Evolutionary conservation across 2,113 vertebrate species (phyloP).

Genomic region (Lepisosteus oculatus): DNA sequence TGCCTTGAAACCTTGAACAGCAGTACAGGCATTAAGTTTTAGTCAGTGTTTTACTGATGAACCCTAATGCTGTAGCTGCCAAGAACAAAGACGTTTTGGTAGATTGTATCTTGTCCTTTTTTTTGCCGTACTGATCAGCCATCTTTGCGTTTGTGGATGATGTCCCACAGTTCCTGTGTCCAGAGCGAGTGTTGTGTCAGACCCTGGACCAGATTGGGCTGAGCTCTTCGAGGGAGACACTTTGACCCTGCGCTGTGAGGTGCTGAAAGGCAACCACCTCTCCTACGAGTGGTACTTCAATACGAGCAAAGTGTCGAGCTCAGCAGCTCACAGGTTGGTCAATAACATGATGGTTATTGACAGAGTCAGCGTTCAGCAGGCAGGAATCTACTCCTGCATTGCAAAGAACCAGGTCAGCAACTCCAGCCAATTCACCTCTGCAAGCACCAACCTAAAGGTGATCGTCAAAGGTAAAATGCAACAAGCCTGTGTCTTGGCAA

Average conservation of each 20-base stretch:
- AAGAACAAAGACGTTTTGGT: no score
- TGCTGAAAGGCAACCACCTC: slow-evolving; percentile 50
- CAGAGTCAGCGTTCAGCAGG: slow-evolving; percentile 32
- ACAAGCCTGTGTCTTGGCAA: no score
- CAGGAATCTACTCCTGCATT: slow-evolving; percentile 40
- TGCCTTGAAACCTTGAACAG: no score
- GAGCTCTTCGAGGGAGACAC: slow-evolving; percentile 45
- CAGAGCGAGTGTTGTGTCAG: slow-evolving; percentile 42
- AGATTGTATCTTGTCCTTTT: no score
- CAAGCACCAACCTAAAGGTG: slow-evolving; percentile 46
- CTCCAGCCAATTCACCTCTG: slow-evolving; percentile 33
- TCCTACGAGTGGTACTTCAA: slow-evolving; percentile 62
- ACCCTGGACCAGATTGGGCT: slow-evolving; percentile 40
- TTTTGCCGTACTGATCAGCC: no score
- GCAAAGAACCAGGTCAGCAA: slow-evolving; percentile 40
- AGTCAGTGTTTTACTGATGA: no score
- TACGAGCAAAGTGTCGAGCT: slow-evolving; percentile 30
- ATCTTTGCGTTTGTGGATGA: no score
- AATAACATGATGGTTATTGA: slow-evolving; percentile 48
- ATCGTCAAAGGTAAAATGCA: slow-evolving; percentile 55
- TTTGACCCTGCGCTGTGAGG: slow-evolving; percentile 50
- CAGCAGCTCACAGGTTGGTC: slow-evolving; percentile 12
- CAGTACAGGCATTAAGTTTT: no score
- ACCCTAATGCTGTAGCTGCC: no score
- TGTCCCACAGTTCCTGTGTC: slow-evolving; percentile 45